Evolutionary conservation across 2,113 vertebrate genomes (phyloP), one percentile per base, ranked within the genome.

Genomic region (Noctilio leporinus): DNA sequence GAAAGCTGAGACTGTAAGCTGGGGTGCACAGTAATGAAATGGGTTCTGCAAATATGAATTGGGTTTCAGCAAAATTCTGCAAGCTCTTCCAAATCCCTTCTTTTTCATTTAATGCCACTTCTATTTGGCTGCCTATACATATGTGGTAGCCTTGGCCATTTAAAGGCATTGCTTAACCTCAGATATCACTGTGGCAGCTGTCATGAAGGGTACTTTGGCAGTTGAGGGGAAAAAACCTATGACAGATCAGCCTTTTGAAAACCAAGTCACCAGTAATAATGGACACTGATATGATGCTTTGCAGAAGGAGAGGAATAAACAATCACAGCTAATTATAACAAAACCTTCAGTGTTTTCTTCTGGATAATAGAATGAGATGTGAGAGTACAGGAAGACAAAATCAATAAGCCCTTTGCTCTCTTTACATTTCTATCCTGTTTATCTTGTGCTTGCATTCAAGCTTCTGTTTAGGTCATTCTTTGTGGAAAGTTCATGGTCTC

Each of bases 311-410:
- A 92, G 14, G 47, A 49, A 67, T 86, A 80, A 67, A 59, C 75
- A 86, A 81, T 82, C 53, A 55, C 17, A 67, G 59, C 24, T 91
- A 91, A 94, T 86, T 91, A 69, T 30, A 93, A 86, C 22, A 35
- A 86, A 93, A 85, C 8, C 15, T 69, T 93, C 80, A 72, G 55
- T 88, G 24, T 75, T 89, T 86, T 75, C 49, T 92, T 95, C 77
- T 86, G 55, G 55, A 91, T 92, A 95, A 89, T 73, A 93, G 72
- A 85, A 91, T 94, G 47, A 90, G 35, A 94, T 87, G 24, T 70
- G 35, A 95, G 81, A 70, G 11, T 20, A 69, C 3, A 82, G 43
- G 28, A 86, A 30, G 43, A 49, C 33, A 87, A 76, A 91, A 89
- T 93, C 73, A 78, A 80, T 82, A 93, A 81, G 4, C 12, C 3